Evolutionary conservation across 23 tunicate species (phyloP).

Genomic region (Halocynthia roretzi): DNA sequence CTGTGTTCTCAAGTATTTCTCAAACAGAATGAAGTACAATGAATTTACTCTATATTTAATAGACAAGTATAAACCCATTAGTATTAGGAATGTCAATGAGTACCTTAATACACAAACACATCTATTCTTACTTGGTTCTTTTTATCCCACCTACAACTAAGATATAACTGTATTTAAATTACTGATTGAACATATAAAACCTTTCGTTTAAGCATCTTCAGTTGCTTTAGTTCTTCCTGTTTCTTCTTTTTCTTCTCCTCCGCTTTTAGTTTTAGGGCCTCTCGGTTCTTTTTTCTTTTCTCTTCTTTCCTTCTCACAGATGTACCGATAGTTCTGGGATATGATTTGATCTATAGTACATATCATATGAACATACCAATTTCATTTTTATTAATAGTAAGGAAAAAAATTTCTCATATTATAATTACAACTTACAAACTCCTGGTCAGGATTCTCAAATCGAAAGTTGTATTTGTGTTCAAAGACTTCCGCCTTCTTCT

Average conservation of each 20-base stretch:
- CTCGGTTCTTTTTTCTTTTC: conserved; percentile 47
- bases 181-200: conserved; percentile 2
- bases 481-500: conserved; percentile 52
- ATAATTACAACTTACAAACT: conserved; percentile 39
- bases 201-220: conserved; percentile 61
- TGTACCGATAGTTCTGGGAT: conserved; percentile 60
- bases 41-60: too few relatives aligned
- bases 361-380: not conserved
- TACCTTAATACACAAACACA: too few relatives aligned
- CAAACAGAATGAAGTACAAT: too few relatives aligned
- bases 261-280: conserved; percentile 30
- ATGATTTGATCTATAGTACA: conserved; percentile 55
- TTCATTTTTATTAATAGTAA: too few relatives aligned
- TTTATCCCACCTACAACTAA: too few relatives aligned
- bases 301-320: conserved; percentile 64
- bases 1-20: too few relatives aligned
- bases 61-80: too few relatives aligned
- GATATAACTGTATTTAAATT: too few relatives aligned
- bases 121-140: too few relatives aligned
- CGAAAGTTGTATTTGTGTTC: conserved; percentile 68
- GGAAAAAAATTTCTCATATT: too few relatives aligned
- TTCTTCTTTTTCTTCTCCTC: conserved; percentile 62
- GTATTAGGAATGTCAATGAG: too few relatives aligned
- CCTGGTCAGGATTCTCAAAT: conserved; percentile 62
- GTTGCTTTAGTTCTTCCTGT: conserved; percentile 65